phyloP scores from a whole-genome alignment of 2,888 invertebrate species.

The Diadromus collaris region DNA sequence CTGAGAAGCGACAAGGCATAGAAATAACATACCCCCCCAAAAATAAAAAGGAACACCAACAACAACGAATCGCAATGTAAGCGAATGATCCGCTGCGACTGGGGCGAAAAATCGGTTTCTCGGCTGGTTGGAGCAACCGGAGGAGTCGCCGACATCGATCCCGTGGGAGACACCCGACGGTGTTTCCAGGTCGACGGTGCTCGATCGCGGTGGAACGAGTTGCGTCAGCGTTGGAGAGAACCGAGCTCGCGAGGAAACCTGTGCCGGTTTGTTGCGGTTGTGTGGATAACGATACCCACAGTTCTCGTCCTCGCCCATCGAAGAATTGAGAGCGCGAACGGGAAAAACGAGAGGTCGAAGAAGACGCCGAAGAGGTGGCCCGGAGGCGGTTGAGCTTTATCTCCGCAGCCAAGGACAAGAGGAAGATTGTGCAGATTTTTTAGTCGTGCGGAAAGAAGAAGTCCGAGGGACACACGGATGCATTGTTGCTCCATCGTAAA shows the following conservation, averaged over 20 bases:
- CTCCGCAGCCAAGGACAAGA: constrained; percentile 55
- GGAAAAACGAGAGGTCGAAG: constrained; percentile 36
- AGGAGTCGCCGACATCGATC: constrained; percentile 63
- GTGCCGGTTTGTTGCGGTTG: constrained; percentile 53
- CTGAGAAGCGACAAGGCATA: not conserved
- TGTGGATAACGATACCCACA: constrained; percentile 40
- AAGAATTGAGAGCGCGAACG: constrained; percentile 39
- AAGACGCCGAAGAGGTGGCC: constrained; percentile 39
- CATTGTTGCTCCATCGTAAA: constrained; percentile 33
- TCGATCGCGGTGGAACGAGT: constrained; percentile 37
- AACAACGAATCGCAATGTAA: not conserved
- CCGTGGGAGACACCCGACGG: constrained; percentile 61
- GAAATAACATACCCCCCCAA: not conserved
- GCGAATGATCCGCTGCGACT: constrained; percentile 12
- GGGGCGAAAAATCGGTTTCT: constrained; percentile 55
- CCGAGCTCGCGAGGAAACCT: constrained; percentile 47
- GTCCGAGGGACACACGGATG: constrained; percentile 19
- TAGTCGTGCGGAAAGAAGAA: constrained; percentile 33
- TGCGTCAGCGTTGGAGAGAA: constrained; percentile 46
- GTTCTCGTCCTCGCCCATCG: constrained; percentile 21
- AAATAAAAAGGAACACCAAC: not conserved
- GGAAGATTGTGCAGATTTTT: constrained; percentile 36
- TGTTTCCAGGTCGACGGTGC: constrained; percentile 60
- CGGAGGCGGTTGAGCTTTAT: constrained; percentile 67
- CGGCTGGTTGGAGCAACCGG: constrained; percentile 50